Evolutionary conservation across 2,888 invertebrate species (phyloP).

Genomic region (Diaperis boleti): DNA sequence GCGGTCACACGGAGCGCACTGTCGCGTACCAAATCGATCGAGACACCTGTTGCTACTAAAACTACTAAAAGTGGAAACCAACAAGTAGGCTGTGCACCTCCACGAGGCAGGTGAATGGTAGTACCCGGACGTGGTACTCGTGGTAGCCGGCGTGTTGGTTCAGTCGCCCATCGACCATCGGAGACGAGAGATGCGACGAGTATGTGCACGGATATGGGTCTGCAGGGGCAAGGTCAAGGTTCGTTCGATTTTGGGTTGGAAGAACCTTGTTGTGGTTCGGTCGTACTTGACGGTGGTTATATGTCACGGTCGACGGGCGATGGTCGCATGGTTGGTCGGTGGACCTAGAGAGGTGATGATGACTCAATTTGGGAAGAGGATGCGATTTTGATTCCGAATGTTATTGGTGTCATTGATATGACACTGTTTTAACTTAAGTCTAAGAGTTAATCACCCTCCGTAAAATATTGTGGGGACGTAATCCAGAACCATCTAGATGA

Average conservation of each 20-base stretch:
- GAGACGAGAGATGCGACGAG: slow-evolving; percentile 23
- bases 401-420: no score
- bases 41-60: slow-evolving; percentile 54
- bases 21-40: slow-evolving; percentile 44
- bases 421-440: no score
- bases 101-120: slow-evolving; percentile 52
- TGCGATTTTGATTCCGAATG: not conserved
- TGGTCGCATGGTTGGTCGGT: slow-evolving; percentile 3
- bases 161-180: slow-evolving; percentile 26
- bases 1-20: slow-evolving; percentile 26
- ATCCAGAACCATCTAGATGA: no score
- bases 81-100: slow-evolving; percentile 50
- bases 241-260: slow-evolving; percentile 7
- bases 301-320: slow-evolving; percentile 9
- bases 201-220: slow-evolving; percentile 1
- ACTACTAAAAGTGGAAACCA: slow-evolving; percentile 50
- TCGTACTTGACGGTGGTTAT: not conserved
- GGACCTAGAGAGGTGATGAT: not conserved
- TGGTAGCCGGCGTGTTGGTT: no score
- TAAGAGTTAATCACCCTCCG: no score
- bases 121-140: slow-evolving; percentile 24
- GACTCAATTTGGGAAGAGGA: slow-evolving; percentile 4
- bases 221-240: slow-evolving; percentile 28
- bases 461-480: no score
- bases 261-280: not conserved